phyloP scores from a whole-genome alignment of 2,888 invertebrate species.

The Polydesmus complanatus region DNA sequence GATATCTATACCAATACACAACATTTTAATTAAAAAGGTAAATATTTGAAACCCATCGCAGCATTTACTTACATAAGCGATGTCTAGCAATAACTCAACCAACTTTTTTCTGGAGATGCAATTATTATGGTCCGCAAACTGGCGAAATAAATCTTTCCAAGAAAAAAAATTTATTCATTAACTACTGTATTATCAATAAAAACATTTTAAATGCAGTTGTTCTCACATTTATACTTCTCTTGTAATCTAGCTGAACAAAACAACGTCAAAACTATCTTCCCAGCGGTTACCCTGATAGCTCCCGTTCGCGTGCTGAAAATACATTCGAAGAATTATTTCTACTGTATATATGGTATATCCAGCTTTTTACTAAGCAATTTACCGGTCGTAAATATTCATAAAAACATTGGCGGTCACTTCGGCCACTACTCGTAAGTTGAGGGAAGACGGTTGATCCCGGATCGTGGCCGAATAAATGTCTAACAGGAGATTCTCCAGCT shows the following conservation, averaged over 20 bases:
- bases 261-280: constrained; percentile 51
- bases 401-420: constrained; percentile 51
- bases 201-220: no score
- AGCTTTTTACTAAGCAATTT: constrained; percentile 19
- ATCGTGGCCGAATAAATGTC: constrained; percentile 60
- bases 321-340: no score
- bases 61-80: constrained; percentile 44
- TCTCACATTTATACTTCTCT: constrained; percentile 46
- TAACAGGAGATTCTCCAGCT: constrained; percentile 54
- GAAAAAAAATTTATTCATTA: no score
- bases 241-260: constrained; percentile 47
- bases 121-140: constrained; percentile 59
- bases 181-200: no score
- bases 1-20: constrained; percentile 26
- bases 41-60: no score
- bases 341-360: no score
- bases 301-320: constrained; percentile 44
- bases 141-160: constrained; percentile 44
- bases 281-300: constrained; percentile 49
- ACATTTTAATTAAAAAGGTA: neutral
- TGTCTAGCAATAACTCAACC: constrained; percentile 45
- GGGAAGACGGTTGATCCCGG: constrained; percentile 42
- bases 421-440: constrained; percentile 45
- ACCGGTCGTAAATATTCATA: constrained; percentile 54
- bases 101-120: constrained; percentile 52